Base-by-base conservation (phyloP, 2,797 vertebrate genomes). In the Spinus pinus region DNA sequence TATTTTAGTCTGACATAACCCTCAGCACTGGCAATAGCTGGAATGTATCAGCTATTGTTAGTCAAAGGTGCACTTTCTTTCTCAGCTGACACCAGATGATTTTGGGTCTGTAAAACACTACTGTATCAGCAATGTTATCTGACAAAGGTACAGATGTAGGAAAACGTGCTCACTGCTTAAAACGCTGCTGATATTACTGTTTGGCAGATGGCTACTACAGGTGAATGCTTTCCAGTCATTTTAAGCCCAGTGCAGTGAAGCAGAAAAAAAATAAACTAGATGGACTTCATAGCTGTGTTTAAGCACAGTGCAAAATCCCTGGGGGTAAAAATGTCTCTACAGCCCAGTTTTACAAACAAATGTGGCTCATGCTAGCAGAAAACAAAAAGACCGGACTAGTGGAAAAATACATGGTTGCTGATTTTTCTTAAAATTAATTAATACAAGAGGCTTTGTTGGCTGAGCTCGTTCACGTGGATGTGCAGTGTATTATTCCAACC, bases 141-240 rank as follows among this genome's bases (percentile, higher is more conserved):
- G 72, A 77, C 72, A 77, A 67, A 91, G 35, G 31, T 44, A 60
- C 24, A 70, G 66, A 64, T 9, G 30, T 0, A 67, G 49, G 33
- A 80, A 89, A 92, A 85, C 0, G 5, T 42, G 53, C 51, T 80
- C 53, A 56, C 28, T 56, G 12, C 67, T 74, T 61, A 64, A 87
- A 93, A 85, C 14, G 21, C 25, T 25, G 3, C 56, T 18, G 25
- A 33, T 35, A 37, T 13, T 46, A 42, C 39, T 17, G 39, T 44
- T 49, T 9, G 25, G 70, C 77, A 93, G 81, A 39, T 47, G 37
- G 20, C 39, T 86, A 46, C 81, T 64, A 78, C 73, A 94, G 80
- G 88, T 91, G 88, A 95, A 69, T 56, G 61, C 42, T 90, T 90
- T 47, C 65, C 77, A 95, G 62, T 65, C 87, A 65, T 87, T 94